Evolutionary conservation across 2,797 vertebrate species (phyloP).

Genomic region (Pseudochirops corinnae): DNA sequence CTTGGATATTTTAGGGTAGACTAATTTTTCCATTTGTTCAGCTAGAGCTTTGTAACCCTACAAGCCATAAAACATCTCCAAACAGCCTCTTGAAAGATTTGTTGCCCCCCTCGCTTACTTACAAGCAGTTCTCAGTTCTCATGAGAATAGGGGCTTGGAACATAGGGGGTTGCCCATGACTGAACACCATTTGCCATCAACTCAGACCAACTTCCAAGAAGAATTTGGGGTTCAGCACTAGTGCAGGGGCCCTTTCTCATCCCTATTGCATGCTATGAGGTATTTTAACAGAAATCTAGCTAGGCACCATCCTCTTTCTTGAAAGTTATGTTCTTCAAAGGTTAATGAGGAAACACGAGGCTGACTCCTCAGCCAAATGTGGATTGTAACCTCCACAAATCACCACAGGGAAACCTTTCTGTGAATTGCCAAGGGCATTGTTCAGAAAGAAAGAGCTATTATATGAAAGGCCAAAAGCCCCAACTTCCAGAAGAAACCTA

Average conservation of each 20-base stretch:
- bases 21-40: conserved; percentile 80
- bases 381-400: not conserved
- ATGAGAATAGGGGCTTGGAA: not conserved
- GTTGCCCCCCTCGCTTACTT: conserved; percentile 54
- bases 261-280: not conserved
- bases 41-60: conserved; percentile 69
- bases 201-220: not conserved
- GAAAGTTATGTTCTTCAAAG: conserved; percentile 21
- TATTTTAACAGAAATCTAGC: not conserved
- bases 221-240: not conserved
- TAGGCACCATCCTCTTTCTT: not conserved
- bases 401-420: conserved; percentile 43
- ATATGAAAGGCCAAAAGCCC: not conserved
- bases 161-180: not conserved
- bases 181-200: not conserved
- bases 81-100: conserved; percentile 72
- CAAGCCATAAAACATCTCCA: conserved; percentile 73
- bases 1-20: conserved; percentile 75
- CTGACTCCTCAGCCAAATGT: conserved; percentile 45
- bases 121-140: not conserved
- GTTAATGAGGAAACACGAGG: conserved; percentile 3
- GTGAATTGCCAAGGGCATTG: conserved; percentile 14
- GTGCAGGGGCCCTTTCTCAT: not conserved
- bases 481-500: not conserved
- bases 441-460: conserved; percentile 35